Evolutionary conservation across 2,797 vertebrate genomes (phyloP), one percentile per base, ranked within the genome.

Genomic region (Coregonus suidteri): DNA sequence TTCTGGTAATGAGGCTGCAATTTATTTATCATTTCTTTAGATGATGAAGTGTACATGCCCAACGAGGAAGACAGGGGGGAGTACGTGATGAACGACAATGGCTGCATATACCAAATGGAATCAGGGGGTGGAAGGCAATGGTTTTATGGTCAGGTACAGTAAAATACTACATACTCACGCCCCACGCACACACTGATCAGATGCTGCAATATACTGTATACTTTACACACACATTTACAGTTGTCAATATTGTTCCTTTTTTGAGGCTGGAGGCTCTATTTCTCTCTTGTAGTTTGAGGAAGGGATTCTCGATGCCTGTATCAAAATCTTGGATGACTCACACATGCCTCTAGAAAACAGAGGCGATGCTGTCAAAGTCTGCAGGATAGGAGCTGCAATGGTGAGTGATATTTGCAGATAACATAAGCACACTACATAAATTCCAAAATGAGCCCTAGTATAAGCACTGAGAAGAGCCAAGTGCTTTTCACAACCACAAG

Each of bases 351-450:
- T 98, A 15, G 77, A 79, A 0, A 90, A 93, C 66, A 92, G 98
- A n/a, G 94, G 95, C 7, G 91, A 96, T 62, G 85, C 91, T 16
- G 31, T 95, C 84, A 95, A 95, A 78, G 77, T 98, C 76, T 88
- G 93, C 77, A 93, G 97, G n/a, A 93, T 93, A 74, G 96, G 90
- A 0, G 96, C 97, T 0, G 95, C 95, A 56, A 88, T 96, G 94
- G 98, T 99, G 92, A 81, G 93, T 81, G 25, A n/a, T 56, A n/a
- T 56, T n/a, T 56, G 14, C 54, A n/a, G 4, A 59, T n/a, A 20
- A 13, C 9, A 56, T 52, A 75, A 7, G n/a, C 37, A 34, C 3
- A 3, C 9, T 47, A 16, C 54, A 16, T 30, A 54, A 11, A 13
- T 47, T 47, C 41, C 41, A 47, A 47, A 47, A 47, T 47, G 41